Conservation (phyloP, 2,797 vertebrate species). For the Crocodylus rhombifer region DNA sequence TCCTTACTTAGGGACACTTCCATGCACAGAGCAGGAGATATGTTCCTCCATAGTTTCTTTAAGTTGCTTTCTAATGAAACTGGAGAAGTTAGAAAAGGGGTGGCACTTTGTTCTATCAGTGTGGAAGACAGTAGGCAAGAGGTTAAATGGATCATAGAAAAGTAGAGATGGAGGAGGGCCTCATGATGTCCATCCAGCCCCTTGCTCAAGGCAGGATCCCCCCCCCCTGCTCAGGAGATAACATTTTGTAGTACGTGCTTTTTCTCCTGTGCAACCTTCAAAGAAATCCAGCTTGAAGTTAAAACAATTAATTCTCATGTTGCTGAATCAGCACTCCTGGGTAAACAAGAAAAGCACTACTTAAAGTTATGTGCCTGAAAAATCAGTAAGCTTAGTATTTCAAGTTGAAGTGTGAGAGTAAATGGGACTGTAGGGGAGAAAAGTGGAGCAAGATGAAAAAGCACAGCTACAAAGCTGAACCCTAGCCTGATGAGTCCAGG, state of each 20-base stretch:
- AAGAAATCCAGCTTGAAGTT: not conserved
- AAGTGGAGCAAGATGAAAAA: not conserved
- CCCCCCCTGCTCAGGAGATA: not conserved
- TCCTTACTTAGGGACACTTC: too few relatives aligned
- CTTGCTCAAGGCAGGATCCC: too few relatives aligned
- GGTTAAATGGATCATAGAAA: not conserved
- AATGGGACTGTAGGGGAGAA: not conserved
- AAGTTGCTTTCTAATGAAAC: not conserved
- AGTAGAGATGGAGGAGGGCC: too few relatives aligned
- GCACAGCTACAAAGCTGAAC: not conserved
- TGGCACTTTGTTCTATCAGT: not conserved
- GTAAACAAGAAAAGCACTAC: not conserved
- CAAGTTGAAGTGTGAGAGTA: not conserved
- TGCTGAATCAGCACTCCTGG: not conserved
- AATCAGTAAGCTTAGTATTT: not conserved
- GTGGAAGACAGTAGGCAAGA: not conserved
- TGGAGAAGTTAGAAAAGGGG: not conserved
- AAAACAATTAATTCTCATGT: not conserved
- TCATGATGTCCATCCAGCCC: too few relatives aligned
- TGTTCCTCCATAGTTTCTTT: not conserved
- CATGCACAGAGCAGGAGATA: not conserved
- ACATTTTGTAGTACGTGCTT: not conserved
- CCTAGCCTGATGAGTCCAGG: not conserved
- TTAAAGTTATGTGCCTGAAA: not conserved
- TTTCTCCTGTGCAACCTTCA: not conserved